These are phyloP conservation scores for Mormyrus lacerda DNA, from an alignment of 2,113 vertebrate genomes.

Conservation along the genomic window DNA sequence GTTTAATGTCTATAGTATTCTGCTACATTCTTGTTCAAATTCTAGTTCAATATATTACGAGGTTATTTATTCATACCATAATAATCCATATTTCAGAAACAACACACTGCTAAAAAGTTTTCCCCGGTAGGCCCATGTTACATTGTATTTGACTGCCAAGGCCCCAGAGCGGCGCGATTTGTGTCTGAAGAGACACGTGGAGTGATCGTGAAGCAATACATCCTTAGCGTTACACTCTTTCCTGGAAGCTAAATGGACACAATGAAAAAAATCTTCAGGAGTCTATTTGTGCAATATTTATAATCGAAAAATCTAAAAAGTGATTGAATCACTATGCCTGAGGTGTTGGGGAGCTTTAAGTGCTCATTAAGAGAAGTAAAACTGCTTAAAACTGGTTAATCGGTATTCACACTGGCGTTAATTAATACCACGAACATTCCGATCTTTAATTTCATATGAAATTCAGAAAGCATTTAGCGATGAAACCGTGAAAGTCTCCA, in stretches of 20 bases:
- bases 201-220: background rate
- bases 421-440: constrained; percentile 1
- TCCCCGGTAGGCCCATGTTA: background rate
- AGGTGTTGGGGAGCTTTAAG: background rate
- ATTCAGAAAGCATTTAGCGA: background rate
- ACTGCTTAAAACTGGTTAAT: background rate
- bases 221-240: background rate
- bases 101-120: background rate
- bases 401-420: background rate
- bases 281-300: background rate
- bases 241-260: background rate
- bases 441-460: background rate
- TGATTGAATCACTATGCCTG: background rate
- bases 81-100: background rate
- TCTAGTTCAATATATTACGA: background rate
- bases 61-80: background rate
- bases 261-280: background rate
- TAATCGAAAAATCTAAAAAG: background rate
- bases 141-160: background rate
- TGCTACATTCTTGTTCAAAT: background rate
- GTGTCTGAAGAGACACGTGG: background rate
- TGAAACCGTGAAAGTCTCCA: background rate
- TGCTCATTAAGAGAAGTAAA: background rate
- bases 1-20: background rate
- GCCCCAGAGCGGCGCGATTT: background rate